Conservation (phyloP, 2,797 vertebrate genomes). For the Poecilia picta region DNA sequence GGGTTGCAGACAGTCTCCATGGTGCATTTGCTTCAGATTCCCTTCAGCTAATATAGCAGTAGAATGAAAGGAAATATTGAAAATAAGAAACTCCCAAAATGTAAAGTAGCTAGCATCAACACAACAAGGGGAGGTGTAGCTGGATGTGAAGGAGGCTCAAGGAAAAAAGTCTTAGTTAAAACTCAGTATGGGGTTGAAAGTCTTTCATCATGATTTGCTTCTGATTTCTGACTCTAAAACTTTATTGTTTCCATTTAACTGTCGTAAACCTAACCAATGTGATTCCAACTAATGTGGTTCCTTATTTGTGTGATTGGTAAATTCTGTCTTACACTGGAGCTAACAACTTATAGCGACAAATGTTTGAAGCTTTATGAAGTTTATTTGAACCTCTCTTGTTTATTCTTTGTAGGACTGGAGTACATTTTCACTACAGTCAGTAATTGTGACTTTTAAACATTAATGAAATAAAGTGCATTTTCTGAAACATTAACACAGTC, state of each 20-base stretch:
- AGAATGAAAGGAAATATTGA: constrained; percentile 64
- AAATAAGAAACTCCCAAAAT: constrained; percentile 70
- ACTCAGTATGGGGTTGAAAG: constrained; percentile 52
- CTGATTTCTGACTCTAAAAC: constrained; percentile 40
- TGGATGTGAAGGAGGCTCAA: constrained; percentile 6
- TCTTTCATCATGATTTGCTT: constrained; percentile 62
- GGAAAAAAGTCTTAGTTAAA: constrained; percentile 50
- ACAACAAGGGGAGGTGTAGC: constrained; percentile 34
- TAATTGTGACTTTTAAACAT: not conserved
- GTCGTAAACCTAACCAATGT: constrained; percentile 49
- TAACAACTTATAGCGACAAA: not conserved
- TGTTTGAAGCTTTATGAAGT: constrained; percentile 4
- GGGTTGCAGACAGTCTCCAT: constrained; percentile 6
- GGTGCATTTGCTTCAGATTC: not conserved
- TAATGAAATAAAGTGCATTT: not conserved
- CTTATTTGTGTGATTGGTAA: constrained; percentile 51
- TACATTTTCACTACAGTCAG: not conserved
- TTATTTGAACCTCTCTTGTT: not conserved
- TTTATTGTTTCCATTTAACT: constrained; percentile 49
- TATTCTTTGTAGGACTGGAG: not conserved
- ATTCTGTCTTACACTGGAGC: not conserved
- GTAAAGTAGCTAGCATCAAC: constrained; percentile 53
- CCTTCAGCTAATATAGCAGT: constrained; percentile 38
- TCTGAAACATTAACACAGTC: not conserved
- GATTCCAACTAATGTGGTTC: constrained; percentile 36